Conservation (phyloP, 2,797 vertebrate genomes). For the Cyprinella venusta region DNA sequence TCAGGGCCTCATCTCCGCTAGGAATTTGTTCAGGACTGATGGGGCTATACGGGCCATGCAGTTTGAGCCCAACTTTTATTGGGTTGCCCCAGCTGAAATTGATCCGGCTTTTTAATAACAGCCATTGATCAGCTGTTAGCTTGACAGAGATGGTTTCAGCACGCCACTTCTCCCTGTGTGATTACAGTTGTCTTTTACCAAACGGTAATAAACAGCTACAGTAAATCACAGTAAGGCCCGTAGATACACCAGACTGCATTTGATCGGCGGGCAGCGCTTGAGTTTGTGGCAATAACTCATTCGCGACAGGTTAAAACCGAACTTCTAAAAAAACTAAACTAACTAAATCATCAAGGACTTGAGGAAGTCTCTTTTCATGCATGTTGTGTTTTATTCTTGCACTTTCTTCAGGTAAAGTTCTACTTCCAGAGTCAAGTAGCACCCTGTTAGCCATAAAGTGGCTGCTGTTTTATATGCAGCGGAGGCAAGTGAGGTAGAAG, state of each 20-base stretch:
- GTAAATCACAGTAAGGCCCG: conserved; percentile 45
- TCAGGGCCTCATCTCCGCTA: conserved; percentile 63
- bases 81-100: conserved; percentile 60
- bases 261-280: conserved; percentile 25
- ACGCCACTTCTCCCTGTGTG: not conserved
- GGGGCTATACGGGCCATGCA: conserved; percentile 52
- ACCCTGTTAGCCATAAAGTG: conserved; percentile 50
- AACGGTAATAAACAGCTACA: conserved; percentile 55
- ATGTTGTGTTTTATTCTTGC: conserved; percentile 23
- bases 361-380: conserved; percentile 4
- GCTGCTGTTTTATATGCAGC: conserved; percentile 71
- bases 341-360: conserved; percentile 37
- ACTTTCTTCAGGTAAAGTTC: conserved; percentile 29
- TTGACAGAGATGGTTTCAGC: conserved; percentile 54
- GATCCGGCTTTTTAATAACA: conserved; percentile 70
- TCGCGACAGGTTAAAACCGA: not conserved
- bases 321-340: no score
- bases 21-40: conserved; percentile 64
- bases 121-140: conserved; percentile 69
- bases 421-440: conserved; percentile 57
- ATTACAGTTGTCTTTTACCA: conserved; percentile 49
- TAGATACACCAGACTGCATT: conserved; percentile 29
- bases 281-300: conserved; percentile 15
- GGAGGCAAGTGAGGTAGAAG: conserved; percentile 64
- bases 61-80: conserved; percentile 56